These are phyloP conservation scores for Lomographa bimaculata DNA, from an alignment of 2,888 invertebrate genomes.

Conservation along the genomic window DNA sequence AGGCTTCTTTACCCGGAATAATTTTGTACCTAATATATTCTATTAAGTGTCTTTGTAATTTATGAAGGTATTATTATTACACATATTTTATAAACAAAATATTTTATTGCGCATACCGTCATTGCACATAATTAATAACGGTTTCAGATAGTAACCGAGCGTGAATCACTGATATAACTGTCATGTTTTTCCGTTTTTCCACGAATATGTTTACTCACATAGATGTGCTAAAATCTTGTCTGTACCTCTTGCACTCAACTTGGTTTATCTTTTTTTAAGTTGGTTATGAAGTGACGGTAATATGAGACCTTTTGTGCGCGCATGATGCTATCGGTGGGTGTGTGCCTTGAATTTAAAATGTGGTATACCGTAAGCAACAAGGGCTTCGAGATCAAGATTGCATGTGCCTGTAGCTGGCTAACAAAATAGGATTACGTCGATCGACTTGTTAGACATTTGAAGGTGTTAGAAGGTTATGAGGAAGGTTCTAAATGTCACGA, in stretches of 20 bases:
- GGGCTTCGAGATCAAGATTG: constrained; percentile 20
- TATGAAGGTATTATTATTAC: constrained; percentile 27
- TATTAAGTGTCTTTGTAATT: too few species aligned
- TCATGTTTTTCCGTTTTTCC: constrained; percentile 67
- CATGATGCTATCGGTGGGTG: constrained; percentile 34
- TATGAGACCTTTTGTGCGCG: constrained; percentile 27
- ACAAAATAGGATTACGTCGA: constrained; percentile 8
- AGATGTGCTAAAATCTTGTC: constrained; percentile 57
- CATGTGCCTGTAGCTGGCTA: constrained; percentile 8
- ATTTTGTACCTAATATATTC: too few species aligned
- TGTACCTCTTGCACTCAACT: constrained; percentile 34
- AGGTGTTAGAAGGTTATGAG: constrained; percentile 7
- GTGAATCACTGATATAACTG: constrained; percentile 79
- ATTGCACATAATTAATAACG: constrained; percentile 65
- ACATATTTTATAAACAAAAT: too few species aligned
- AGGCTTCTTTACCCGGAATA: neutral
- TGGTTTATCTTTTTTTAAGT: constrained; percentile 15
- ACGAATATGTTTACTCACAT: constrained; percentile 63
- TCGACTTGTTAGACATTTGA: constrained; percentile 1
- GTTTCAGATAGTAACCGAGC: constrained; percentile 59
- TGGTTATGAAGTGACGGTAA: constrained; percentile 13
- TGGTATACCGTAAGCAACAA: constrained; percentile 24
- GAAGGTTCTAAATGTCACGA: constrained; percentile 5
- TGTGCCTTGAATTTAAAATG: constrained; percentile 40
- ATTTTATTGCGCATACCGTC: constrained; percentile 38